A percentile compares a stretch with the other conserved stretches of the same genome.
phyloP scores from a whole-genome alignment of 2,113 vertebrate genomes.

The Notothenia coriiceps region DNA sequence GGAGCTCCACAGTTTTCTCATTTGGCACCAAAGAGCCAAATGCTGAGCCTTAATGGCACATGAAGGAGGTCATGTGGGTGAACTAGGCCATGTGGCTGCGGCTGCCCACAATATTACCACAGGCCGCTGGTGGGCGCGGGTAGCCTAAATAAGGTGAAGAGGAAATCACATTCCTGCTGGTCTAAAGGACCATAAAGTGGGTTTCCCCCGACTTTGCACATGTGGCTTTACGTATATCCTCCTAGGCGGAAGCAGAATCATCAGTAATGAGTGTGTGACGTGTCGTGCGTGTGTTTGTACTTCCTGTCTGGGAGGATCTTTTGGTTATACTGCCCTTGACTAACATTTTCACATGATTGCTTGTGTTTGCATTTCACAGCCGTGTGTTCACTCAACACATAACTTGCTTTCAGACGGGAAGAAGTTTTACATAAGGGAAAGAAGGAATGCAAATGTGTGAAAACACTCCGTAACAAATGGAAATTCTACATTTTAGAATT shows the following conservation, averaged over 20 bases:
- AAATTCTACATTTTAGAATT: too few relatives aligned
- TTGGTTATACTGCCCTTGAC: constrained; percentile 14
- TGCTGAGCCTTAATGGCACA: constrained; percentile 24
- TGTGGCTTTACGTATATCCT: constrained; percentile 12
- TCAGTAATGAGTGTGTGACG: too few relatives aligned
- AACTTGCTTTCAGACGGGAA: background rate
- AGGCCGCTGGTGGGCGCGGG: constrained; percentile 25
- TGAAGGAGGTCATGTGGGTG: constrained; percentile 42
- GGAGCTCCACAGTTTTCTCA: constrained; percentile 4
- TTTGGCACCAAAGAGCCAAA: constrained; percentile 56
- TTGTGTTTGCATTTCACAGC: constrained; percentile 60
- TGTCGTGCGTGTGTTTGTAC: background rate
- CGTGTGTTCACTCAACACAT: constrained; percentile 1
- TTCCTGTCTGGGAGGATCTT: constrained; percentile 8
- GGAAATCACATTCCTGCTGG: constrained; percentile 7
- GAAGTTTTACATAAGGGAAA: too few relatives aligned
- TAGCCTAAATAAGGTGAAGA: background rate
- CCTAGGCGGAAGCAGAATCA: too few relatives aligned
- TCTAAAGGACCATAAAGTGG: constrained; percentile 9
- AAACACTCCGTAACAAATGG: too few relatives aligned
- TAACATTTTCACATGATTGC: constrained; percentile 11
- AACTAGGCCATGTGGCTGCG: constrained; percentile 4
- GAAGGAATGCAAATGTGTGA: too few relatives aligned
- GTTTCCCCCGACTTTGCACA: constrained; percentile 3
- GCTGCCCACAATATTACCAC: background rate